These are phyloP conservation scores for Myrmophylax atrothorax DNA, from an alignment of 2,113 vertebrate species.

Conservation along the genomic window DNA sequence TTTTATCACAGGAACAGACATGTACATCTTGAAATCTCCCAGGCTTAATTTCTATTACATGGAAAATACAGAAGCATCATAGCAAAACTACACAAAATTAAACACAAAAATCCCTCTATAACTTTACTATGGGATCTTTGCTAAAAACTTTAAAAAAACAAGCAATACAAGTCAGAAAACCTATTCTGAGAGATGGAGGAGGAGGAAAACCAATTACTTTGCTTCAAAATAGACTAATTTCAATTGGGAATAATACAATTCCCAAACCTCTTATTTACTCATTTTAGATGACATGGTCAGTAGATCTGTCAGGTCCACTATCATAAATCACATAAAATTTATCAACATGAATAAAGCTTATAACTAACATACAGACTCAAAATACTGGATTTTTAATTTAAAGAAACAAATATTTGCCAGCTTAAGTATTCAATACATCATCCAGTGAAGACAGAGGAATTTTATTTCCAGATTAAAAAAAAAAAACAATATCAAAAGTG, in stretches of 20 bases:
- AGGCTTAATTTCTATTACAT: background rate
- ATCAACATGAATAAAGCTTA: background rate
- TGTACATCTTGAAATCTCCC: background rate
- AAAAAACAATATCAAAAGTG: background rate
- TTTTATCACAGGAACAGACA: background rate
- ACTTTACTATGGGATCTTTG: background rate
- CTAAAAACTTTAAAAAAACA: background rate
- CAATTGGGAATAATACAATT: background rate
- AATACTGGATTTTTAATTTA: background rate
- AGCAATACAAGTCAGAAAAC: background rate
- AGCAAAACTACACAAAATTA: background rate
- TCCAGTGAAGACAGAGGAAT: background rate
- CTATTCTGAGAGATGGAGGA: background rate
- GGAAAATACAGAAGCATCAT: background rate
- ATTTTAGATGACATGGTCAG: background rate
- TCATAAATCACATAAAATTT: background rate
- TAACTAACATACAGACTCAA: background rate
- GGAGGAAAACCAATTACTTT: background rate
- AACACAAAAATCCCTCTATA: background rate
- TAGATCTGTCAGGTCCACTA: background rate
- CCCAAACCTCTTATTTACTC: background rate
- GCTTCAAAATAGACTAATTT: background rate
- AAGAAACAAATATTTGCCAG: background rate
- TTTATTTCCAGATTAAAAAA: background rate
- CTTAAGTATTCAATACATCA: background rate